Evolutionary conservation across 2,113 vertebrate species (phyloP), one percentile per base, ranked within the genome.

Genomic region (Cephalopholis sonnerati): DNA sequence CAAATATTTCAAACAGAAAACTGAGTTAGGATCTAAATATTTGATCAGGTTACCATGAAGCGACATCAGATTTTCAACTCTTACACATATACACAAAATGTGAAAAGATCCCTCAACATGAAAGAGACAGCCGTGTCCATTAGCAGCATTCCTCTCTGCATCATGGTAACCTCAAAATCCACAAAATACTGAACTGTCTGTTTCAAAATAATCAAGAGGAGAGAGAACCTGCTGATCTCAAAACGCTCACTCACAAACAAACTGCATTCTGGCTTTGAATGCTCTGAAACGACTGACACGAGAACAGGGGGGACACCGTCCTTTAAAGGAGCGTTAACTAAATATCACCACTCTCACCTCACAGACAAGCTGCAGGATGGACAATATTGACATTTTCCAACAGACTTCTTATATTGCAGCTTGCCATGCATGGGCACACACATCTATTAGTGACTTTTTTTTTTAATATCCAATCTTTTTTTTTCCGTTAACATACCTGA

Each of bases 391-490:
- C 24, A 75, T 73, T 59, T 27, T 61, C 61, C 77, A 76, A 74
- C 72, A 81, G 72, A 85, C 68, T 72, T 57, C 18, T 46, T 58
- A 27, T 66, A 67, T 44, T 82, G 54, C 77, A 90, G 82, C 75
- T 80, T 77, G 69, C 79, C 87, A 90, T 85, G 82, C 84, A 89
- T 67, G 77, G 70, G 63, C 67, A 74, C 81, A 83, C 66, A 90
- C 68, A 81, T 75, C 63, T 67, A 83, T 74, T 79, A 81, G 44
- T 77, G 59, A 77, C 48, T 48, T 50, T 68, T 32, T 85, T 80
- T 82, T 85, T 85, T 68, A 81, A 82, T 69, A 82, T 70, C 93
- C 87, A 93, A 94, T 93, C 92, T 83, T 90, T 89, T 90, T 89
- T 85, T 51, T 46, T 51, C 58, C 22, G 9, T 83, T n/a, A 65